Evolutionary conservation across 1,140 invertebrate species (phyloP), one percentile per base, ranked within the genome.

Genomic region (Euura lappo): DNA sequence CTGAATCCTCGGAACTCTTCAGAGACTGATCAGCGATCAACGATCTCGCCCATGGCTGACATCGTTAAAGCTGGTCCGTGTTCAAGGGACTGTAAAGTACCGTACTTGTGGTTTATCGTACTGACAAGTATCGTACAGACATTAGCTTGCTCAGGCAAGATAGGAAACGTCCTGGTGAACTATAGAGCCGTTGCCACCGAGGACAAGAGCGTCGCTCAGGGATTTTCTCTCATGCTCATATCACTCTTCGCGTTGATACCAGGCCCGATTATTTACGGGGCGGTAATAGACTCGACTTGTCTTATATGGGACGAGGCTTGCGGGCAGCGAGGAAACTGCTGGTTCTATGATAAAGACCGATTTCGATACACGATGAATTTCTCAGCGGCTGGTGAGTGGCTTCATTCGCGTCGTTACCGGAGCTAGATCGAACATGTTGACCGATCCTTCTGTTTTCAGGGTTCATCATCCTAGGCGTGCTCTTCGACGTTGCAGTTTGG

Each of bases 191-290:
- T 93, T 0, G 85, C 89, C 2, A 84, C 85, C 3, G 87, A 88
- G 71, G 92, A 93, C 68, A 93, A 93, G 77, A 90, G 91, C 5
- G 89, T 93, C 71, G 90, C 92, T 2, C 91, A 92, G 77, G 92
- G 92, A 6, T 79, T 93, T 45, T 86, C 88, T 0, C 82, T 93
- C 2, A 89, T 92, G 84, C 82, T 91, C 71, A 82, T 92, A n/a
- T 92, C 91, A 7, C 77, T 93, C n/a, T 89, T 92, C 71, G 91
- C 91, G 3, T 81, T 92, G 7, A 92, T 93, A 73, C 92, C 92
- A 6, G 91, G 90, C 8, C 92, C 92, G 2, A 93, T 93, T 73
- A 85, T 93, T 45, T 93, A 89, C 77, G 92, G 92, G 2, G 86
- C 87, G 7, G 90, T 93, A 71, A 91, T 93, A 60, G 92, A 93